Percentiles rank a stretch among this genome's conserved stretches.
These are phyloP conservation scores for Patiria pectinifera DNA, from an alignment of 53 echinoderm and acorn worm genomes.

Conservation along the genomic window DNA sequence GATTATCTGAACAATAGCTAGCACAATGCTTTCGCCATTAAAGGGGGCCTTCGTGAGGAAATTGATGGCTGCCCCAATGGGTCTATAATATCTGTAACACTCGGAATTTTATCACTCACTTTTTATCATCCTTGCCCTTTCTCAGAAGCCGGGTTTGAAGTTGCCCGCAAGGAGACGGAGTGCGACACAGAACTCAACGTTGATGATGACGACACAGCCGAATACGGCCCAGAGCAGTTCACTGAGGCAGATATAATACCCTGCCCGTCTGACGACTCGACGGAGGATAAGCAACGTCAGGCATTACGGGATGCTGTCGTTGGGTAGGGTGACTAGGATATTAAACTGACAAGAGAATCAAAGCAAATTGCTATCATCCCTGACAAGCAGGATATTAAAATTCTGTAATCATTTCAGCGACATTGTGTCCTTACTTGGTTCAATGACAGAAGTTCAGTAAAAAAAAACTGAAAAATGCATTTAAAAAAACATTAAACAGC, in stretches of 20 bases:
- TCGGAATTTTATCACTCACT: too few species aligned
- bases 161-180: constrained; percentile 66
- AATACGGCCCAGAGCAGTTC: constrained; percentile 88
- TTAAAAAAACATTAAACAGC: too few species aligned
- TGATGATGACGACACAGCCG: constrained; percentile 90
- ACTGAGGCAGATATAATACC: constrained; percentile 85
- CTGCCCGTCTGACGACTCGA: constrained; percentile 69
- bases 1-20: too few species aligned
- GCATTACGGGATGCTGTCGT: constrained; percentile 69
- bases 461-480: too few species aligned
- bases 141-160: constrained; percentile 85
- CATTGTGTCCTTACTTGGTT: too few species aligned
- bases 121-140: too few species aligned
- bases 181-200: constrained; percentile 88
- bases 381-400: neutral
- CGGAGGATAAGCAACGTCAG: constrained; percentile 67
- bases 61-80: too few species aligned
- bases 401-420: neutral
- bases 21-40: too few species aligned
- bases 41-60: too few species aligned
- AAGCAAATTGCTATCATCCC: neutral
- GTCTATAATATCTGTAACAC: neutral
- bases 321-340: constrained; percentile 46
- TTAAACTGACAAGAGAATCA: neutral
- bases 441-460: too few species aligned